Evolutionary conservation across 2,113 vertebrate genomes (phyloP).

Genomic region (Sphyrna mokarran): DNA sequence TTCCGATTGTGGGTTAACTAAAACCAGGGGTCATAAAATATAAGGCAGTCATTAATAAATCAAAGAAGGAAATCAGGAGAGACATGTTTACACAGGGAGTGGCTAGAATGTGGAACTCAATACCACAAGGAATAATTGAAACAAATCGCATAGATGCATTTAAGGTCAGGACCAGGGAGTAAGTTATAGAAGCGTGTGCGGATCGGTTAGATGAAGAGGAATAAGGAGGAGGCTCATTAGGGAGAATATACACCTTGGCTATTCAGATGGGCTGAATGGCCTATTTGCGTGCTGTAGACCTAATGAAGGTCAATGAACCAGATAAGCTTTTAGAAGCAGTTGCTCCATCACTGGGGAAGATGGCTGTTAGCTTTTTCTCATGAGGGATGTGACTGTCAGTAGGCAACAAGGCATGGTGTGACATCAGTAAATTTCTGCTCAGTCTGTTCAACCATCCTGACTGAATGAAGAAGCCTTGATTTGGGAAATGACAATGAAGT

Average conservation of each 20-base stretch:
- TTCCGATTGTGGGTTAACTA: too few relatives aligned
- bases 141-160: not conserved
- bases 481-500: not conserved
- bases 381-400: not conserved
- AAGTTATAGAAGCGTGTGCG: not conserved
- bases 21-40: too few relatives aligned
- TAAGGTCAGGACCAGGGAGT: not conserved
- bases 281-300: not conserved
- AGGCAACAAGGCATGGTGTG: not conserved
- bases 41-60: too few relatives aligned
- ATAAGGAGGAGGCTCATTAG: too few relatives aligned
- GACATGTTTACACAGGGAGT: too few relatives aligned
- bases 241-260: not conserved
- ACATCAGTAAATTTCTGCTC: too few relatives aligned
- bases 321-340: not conserved
- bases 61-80: too few relatives aligned
- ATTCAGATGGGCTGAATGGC: not conserved
- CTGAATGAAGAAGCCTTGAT: not conserved
- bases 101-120: too few relatives aligned
- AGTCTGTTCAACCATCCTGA: not conserved
- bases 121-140: too few relatives aligned
- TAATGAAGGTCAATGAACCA: not conserved
- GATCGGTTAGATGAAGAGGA: too few relatives aligned
- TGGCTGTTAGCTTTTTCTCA: not conserved
- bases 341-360: not conserved